Percentiles rank a stretch among this genome's conserved stretches.
These are phyloP conservation scores for Drosophila kohkoa DNA, from an alignment of 1,140 invertebrate genomes.

Conservation along the genomic window DNA sequence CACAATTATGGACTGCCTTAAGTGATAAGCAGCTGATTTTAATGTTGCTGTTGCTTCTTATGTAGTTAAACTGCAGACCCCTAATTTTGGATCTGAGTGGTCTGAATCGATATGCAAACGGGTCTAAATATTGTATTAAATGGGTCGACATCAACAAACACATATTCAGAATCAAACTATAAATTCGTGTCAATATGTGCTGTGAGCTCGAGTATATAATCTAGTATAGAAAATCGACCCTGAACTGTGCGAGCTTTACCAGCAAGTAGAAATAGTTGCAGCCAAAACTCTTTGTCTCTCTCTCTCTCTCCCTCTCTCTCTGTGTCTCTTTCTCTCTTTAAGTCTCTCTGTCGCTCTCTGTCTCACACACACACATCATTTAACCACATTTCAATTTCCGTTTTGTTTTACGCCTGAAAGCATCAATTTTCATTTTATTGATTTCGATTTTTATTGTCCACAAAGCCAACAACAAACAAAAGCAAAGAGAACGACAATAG, in stretches of 20 bases:
- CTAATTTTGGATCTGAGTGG: constrained; percentile 9
- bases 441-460: constrained; percentile 76
- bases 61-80: constrained; percentile 2
- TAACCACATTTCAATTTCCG: constrained; percentile 77
- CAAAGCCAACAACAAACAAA: constrained; percentile 46
- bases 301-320: neutral
- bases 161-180: constrained; percentile 1
- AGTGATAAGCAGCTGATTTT: constrained; percentile 35
- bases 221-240: constrained; percentile 32
- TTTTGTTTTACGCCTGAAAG: constrained; percentile 78
- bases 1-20: constrained; percentile 48
- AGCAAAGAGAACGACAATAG: constrained; percentile 1
- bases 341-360: neutral
- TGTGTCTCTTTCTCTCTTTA: too few relatives aligned
- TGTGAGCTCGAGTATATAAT: neutral
- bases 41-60: neutral
- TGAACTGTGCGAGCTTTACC: constrained; percentile 25
- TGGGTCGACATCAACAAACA: constrained; percentile 21
- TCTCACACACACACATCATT: constrained; percentile 29
- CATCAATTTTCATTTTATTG: constrained; percentile 80
- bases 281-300: neutral
- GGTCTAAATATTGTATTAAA: constrained; percentile 26
- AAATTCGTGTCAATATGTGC: constrained; percentile 9
- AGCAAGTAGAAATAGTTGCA: constrained; percentile 9
- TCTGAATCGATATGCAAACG: constrained; percentile 1